phyloP scores from a whole-genome alignment of 2,888 invertebrate species.

The Lithodes maja region DNA sequence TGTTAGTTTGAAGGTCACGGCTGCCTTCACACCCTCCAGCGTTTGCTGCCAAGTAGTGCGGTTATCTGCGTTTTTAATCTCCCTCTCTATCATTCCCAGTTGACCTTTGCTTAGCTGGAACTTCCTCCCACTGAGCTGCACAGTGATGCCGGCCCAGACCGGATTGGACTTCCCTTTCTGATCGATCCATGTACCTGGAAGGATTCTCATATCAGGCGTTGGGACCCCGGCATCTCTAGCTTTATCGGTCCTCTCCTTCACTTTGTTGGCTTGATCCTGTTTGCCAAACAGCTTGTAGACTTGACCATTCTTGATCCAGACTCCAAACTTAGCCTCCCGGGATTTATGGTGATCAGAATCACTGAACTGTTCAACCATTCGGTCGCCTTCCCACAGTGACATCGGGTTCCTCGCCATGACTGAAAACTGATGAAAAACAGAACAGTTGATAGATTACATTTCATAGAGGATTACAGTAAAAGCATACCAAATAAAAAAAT shows the following conservation, averaged over 20 bases:
- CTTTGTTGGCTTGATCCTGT: not conserved
- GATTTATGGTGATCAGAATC: not conserved
- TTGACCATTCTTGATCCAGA: not conserved
- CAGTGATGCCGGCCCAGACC: not conserved
- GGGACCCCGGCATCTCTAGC: not conserved
- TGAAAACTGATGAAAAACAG: no score
- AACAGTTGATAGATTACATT: no score
- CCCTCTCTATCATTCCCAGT: not conserved
- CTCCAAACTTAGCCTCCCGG: not conserved
- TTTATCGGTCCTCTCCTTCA: not conserved
- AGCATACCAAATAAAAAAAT: no score
- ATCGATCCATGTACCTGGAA: not conserved
- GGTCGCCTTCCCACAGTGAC: not conserved
- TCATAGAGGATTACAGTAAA: no score
- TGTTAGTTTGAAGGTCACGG: not conserved
- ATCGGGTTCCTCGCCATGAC: not conserved
- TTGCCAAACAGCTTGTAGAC: not conserved
- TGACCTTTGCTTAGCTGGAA: conserved; percentile 1
- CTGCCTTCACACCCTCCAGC: not conserved
- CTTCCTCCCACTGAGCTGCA: not conserved
- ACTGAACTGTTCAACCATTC: not conserved
- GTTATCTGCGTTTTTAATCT: not conserved
- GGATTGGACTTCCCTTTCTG: not conserved
- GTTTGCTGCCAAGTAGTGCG: not conserved
- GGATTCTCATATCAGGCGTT: not conserved